Evolutionary conservation across 2,888 invertebrate species (phyloP).

Genomic region (Chrysolina oricalcia): DNA sequence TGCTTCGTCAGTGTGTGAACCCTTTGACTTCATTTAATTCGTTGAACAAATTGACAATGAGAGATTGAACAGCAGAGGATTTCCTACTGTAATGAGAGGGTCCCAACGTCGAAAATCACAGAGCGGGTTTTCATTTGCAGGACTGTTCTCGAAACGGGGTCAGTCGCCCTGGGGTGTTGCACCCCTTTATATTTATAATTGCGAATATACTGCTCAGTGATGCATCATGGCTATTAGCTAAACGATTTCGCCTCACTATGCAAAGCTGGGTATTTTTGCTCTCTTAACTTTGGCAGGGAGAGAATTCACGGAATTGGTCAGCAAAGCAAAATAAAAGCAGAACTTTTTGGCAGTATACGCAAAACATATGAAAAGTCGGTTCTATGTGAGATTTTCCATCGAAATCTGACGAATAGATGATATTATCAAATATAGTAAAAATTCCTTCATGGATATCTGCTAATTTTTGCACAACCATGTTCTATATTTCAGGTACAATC

Average conservation of each 20-base stretch:
- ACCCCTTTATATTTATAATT: conserved; percentile 35
- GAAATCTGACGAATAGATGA: too few relatives aligned
- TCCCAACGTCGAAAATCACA: not conserved
- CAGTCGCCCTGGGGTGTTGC: conserved; percentile 22
- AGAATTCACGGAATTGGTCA: not conserved
- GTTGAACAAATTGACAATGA: conserved; percentile 23
- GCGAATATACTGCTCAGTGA: conserved; percentile 34
- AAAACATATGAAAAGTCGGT: not conserved
- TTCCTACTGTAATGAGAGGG: not conserved
- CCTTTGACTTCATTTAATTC: conserved; percentile 27
- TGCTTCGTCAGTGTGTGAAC: conserved; percentile 40
- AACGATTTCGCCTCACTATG: conserved; percentile 23
- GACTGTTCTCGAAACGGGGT: not conserved
- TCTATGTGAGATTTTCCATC: not conserved
- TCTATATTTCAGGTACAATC: too few relatives aligned
- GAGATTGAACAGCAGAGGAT: not conserved
- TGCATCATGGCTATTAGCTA: conserved; percentile 34
- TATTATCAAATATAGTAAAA: too few relatives aligned
- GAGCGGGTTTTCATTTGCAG: not conserved
- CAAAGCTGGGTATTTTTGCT: conserved; percentile 23
- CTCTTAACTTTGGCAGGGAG: conserved; percentile 10
- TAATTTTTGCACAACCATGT: too few relatives aligned
- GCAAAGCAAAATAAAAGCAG: not conserved
- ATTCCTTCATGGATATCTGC: too few relatives aligned
- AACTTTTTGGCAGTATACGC: not conserved